Evolutionary conservation across 2,888 invertebrate species (phyloP), one percentile per base, ranked within the genome.

Genomic region (Pycnomerus fuliginosus): DNA sequence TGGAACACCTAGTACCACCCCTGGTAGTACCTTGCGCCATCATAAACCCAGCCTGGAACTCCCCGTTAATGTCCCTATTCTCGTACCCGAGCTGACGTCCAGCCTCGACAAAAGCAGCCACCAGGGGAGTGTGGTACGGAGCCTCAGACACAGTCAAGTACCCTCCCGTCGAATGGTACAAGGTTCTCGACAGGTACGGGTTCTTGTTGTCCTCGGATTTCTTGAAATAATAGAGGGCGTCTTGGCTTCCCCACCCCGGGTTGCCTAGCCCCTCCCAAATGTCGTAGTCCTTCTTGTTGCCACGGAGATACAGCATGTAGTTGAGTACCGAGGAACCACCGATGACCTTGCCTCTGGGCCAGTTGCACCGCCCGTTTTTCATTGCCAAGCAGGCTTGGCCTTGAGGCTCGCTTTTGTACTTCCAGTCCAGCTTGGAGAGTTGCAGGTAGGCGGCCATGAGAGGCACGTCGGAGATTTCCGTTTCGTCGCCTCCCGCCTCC

Each of bases 181-280:
- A 83, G 0, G 90, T 90, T 42, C 83, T 77, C 0, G 87, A 78
- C 46, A 93, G 69, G 60, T 89, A 92, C 0, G 90, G 90, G 67
- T 90, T 94, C 58, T 84, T 80, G 58, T 91, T 93, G 70, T 93
- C 92, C 73, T 93, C 93, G 0, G 91, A 91, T 68, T 93, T 93
- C 66, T 90, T 90, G 70, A 92, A 92, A 62, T 91, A 92, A 58
- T 86, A 80, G 4, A 92, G 72, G 0, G 84, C 85, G 50, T 90
- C 85, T 35, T 84, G 79, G 55, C 83, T 86, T 2, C 87, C 83
- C 96, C 96, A 96, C 1, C 94, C 94, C 1, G 83, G 80, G 65
- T 92, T 92, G 0, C 94, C 96, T 44, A 84, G 69, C 0, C 81
- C 75, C 64, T 93, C 92, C 96, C 96, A 96, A 1, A 76, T 74